These are phyloP conservation scores for Halcyon leucocephala DNA, from an alignment of 2,797 vertebrate species.

Conservation along the genomic window DNA sequence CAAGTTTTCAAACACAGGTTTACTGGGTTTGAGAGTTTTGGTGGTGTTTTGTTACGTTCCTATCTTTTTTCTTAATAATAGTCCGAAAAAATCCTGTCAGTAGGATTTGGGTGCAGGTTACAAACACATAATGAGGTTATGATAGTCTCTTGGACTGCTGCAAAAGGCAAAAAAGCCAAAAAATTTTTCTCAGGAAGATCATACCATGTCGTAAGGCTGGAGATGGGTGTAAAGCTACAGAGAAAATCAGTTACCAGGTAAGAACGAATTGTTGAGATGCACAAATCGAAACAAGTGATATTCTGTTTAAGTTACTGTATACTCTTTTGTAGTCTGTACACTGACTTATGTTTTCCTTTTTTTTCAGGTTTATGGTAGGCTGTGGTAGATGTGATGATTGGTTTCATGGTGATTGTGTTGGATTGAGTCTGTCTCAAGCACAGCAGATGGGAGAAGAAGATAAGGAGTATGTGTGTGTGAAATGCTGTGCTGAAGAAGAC, in stretches of 20 bases:
- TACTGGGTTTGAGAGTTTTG: background rate
- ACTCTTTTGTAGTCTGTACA: background rate
- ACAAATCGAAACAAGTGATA: background rate
- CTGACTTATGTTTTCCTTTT: background rate
- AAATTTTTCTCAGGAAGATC: background rate
- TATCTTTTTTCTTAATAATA: background rate
- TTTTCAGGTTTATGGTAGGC: conserved; percentile 95
- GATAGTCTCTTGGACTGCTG: conserved; percentile 18
- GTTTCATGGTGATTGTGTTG: conserved; percentile 98
- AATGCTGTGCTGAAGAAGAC: conserved; percentile 94
- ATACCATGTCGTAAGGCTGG: conserved; percentile 72
- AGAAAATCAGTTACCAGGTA: background rate
- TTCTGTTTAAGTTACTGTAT: background rate
- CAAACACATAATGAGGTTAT: background rate
- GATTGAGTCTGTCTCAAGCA: conserved; percentile 93
- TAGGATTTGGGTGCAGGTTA: background rate
- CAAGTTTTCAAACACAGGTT: background rate
- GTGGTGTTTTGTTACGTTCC: rapidly evolving
- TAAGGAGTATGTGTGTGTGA: conserved; percentile 96
- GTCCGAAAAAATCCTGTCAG: background rate
- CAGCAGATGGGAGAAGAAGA: conserved; percentile 97
- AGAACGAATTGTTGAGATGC: background rate
- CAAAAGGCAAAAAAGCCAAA: background rate
- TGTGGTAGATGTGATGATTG: conserved; percentile 98
- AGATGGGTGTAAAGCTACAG: conserved; percentile 63